Conservation (phyloP, 2,888 invertebrate species). For the Pachymerium ferrugineum region DNA sequence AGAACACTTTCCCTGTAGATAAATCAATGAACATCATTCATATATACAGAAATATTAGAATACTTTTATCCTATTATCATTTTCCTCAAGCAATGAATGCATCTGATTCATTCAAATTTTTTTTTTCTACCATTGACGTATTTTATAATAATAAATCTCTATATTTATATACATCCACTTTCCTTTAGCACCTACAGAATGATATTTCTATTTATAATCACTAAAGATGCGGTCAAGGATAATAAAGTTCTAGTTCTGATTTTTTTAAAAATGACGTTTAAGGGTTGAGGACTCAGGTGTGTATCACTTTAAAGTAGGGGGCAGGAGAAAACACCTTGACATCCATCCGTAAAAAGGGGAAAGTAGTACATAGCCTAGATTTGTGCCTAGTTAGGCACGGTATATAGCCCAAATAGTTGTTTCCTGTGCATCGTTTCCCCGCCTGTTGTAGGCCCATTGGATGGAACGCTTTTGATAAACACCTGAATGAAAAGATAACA, state of each 20-base stretch:
- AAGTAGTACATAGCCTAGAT: conserved; percentile 4
- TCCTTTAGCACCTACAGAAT: too few relatives aligned
- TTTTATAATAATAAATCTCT: too few relatives aligned
- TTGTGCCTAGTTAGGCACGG: conserved; percentile 4
- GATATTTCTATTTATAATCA: too few relatives aligned
- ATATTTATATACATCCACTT: too few relatives aligned
- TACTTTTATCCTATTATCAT: background rate
- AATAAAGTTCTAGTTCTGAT: background rate
- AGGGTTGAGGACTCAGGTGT: conserved; percentile 13
- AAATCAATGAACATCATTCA: background rate
- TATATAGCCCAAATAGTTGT: conserved; percentile 8
- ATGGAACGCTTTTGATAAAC: background rate
- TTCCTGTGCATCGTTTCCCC: conserved; percentile 4
- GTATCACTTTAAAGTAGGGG: background rate
- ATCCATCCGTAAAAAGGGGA: conserved; percentile 4
- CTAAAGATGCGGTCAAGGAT: background rate
- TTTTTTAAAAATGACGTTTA: background rate
- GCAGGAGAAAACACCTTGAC: background rate
- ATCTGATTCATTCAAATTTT: too few relatives aligned
- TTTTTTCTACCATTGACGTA: too few relatives aligned
- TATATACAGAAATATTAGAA: background rate
- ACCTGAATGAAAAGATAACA: conserved; percentile 13
- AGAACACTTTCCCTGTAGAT: background rate
- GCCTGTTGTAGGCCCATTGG: background rate
- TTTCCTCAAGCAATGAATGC: background rate